These are phyloP conservation scores for Meteorus cinctellus DNA, from an alignment of 2,888 invertebrate species.

Conservation along the genomic window DNA sequence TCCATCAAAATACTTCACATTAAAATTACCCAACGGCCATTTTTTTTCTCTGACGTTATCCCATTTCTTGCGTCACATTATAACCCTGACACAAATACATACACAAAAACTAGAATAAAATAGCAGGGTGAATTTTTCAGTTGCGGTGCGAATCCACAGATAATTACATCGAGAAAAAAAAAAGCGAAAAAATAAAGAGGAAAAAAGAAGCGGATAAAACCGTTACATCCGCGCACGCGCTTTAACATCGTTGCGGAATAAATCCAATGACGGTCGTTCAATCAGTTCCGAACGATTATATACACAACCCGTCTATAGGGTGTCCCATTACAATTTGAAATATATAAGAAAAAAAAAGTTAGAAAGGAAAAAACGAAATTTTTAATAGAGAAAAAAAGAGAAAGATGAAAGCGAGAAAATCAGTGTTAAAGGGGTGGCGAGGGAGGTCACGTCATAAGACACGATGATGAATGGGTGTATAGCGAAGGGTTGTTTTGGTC, in stretches of 20 bases:
- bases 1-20: too few species aligned
- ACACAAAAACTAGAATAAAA: not conserved
- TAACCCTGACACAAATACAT: not conserved
- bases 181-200: conserved; percentile 8
- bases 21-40: not conserved
- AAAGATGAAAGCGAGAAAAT: conserved; percentile 42
- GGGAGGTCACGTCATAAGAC: conserved; percentile 65
- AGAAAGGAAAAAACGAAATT: conserved; percentile 18
- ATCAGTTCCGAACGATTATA: conserved; percentile 65
- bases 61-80: not conserved
- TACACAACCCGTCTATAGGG: conserved; percentile 34
- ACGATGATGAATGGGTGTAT: conserved; percentile 67
- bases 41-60: not conserved
- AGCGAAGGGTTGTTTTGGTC: conserved; percentile 67
- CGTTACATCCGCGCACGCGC: conserved; percentile 36
- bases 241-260: not conserved
- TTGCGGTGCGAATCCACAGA: not conserved
- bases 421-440: conserved; percentile 63
- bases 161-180: conserved; percentile 27
- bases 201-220: conserved; percentile 30
- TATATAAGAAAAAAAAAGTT: conserved; percentile 40
- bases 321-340: conserved; percentile 48
- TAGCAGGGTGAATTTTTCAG: conserved; percentile 6
- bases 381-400: conserved; percentile 31
- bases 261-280: conserved; percentile 52